Evolutionary conservation across 2,888 invertebrate genomes (phyloP), one percentile per base, ranked within the genome.

Genomic region (Lasioglossum lativentre): DNA sequence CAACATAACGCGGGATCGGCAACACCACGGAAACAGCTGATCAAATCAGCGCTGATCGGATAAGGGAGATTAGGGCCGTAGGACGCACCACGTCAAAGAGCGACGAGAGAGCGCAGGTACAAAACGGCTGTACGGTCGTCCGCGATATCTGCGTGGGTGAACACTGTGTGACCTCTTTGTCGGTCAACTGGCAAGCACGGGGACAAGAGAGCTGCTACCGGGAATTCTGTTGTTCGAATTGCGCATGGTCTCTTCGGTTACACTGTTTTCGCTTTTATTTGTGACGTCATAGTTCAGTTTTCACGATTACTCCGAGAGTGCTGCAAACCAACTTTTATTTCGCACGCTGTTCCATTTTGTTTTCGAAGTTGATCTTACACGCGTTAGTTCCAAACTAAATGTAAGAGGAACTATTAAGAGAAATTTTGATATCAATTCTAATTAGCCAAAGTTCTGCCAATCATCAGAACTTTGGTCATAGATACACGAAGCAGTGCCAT

Each of bases 1-100:
- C 89, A 93, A 94, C 93, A 93, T 88, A 19, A 70, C 75, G n/a
- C 77, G 72, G 45, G 82, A 83, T 83, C 82, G 75, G 79, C 78
- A 59, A 86, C 82, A 75, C 85, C 80, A 71, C n/a, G 71, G 85
- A 81, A 74, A 85, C 83, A 71, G 70, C 81, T 72, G 86, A 88
- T 90, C 81, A 68, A 82, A 86, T 84, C 82, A 42, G 16, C 56
- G 34, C 84, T 71, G 91, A 91, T 91, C 86, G 83, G 90, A 90
- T 90, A 89, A 88, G 76, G 23, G 59, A 88, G 88, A 89, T 90
- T 90, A 82, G 77, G 77, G 34, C 59, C 63, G 63, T 59, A 75
- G 71, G 47, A 82, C 59, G 71, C 45, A 68, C 14, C 4, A 63
- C 16, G 63, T 70, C 70, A 72, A 70, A 79, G 75, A 68, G 40